These are phyloP conservation scores for Zoanthus sansibaricus DNA, from an alignment of 92 coral and sea anemone genomes.

Conservation along the genomic window DNA sequence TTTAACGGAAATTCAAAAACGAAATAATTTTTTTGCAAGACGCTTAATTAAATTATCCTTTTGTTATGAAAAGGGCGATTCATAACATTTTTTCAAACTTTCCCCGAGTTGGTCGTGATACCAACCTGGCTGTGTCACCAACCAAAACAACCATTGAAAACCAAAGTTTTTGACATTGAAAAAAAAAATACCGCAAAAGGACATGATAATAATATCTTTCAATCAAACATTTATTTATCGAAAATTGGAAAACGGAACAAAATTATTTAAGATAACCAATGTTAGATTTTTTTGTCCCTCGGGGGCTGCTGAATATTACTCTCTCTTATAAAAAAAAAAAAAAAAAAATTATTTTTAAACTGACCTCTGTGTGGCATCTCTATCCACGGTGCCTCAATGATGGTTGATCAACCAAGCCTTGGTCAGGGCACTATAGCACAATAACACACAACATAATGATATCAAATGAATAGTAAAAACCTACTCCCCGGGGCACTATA, in stretches of 20 bases:
- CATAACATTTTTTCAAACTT: neutral
- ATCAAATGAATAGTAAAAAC: neutral
- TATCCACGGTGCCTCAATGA: slow-evolving; percentile 53
- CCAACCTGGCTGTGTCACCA: neutral
- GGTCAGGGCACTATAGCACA: slow-evolving; percentile 45
- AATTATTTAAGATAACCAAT: neutral
- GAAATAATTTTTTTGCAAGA: too few relatives aligned
- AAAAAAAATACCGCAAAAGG: too few relatives aligned
- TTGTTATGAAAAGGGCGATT: too few relatives aligned
- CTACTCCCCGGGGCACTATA: too few relatives aligned
- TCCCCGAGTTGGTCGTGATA: neutral
- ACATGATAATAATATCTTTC: too few relatives aligned
- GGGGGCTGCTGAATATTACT: neutral
- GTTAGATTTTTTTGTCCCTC: neutral
- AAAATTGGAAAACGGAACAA: too few relatives aligned
- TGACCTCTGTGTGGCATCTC: slow-evolving; percentile 92
- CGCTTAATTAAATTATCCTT: too few relatives aligned
- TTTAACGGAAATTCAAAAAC: too few relatives aligned
- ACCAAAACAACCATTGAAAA: too few relatives aligned
- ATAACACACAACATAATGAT: neutral
- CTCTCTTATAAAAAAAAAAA: neutral
- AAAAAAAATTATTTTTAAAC: neutral
- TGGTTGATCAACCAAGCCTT: slow-evolving; percentile 51
- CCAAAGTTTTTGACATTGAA: too few relatives aligned
- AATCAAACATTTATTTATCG: too few relatives aligned